Percentiles rank a stretch among this genome's conserved stretches.
Evolutionary conservation across 2,113 vertebrate genomes (phyloP).

Genomic region (Strix aluco): DNA sequence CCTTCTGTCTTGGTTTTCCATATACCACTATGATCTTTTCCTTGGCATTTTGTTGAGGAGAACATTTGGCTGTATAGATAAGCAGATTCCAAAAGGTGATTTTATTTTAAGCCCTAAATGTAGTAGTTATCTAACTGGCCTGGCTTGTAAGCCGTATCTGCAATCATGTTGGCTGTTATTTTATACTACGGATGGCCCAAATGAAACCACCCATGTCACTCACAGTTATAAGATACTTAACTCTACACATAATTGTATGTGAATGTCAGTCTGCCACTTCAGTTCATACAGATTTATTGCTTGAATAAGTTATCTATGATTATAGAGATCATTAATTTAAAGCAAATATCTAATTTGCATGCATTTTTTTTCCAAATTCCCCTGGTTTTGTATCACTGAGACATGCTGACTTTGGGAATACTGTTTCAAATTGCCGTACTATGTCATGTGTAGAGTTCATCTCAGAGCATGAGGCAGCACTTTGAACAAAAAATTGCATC

Average conservation of each 20-base stretch:
- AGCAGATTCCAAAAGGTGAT: neutral
- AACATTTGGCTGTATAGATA: neutral
- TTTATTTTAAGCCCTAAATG: constrained; percentile 17
- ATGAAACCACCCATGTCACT: neutral
- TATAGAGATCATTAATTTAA: neutral
- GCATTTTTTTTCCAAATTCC: neutral
- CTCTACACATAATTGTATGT: neutral
- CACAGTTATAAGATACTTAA: neutral
- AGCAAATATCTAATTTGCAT: neutral
- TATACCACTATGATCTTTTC: neutral
- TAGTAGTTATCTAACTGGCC: neutral
- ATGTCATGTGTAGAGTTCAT: neutral
- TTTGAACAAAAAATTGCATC: neutral
- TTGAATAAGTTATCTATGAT: neutral
- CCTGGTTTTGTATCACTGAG: neutral
- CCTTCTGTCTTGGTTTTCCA: neutral
- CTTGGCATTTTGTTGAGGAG: neutral
- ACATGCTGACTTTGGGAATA: neutral
- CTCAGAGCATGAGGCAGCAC: neutral
- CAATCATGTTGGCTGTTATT: neutral
- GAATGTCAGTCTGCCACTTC: neutral
- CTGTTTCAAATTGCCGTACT: neutral
- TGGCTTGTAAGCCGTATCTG: neutral
- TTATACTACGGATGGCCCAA: neutral
- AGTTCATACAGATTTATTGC: neutral